Base-by-base conservation (phyloP, 2,888 invertebrate genomes). In the Mylabris sibirica region DNA sequence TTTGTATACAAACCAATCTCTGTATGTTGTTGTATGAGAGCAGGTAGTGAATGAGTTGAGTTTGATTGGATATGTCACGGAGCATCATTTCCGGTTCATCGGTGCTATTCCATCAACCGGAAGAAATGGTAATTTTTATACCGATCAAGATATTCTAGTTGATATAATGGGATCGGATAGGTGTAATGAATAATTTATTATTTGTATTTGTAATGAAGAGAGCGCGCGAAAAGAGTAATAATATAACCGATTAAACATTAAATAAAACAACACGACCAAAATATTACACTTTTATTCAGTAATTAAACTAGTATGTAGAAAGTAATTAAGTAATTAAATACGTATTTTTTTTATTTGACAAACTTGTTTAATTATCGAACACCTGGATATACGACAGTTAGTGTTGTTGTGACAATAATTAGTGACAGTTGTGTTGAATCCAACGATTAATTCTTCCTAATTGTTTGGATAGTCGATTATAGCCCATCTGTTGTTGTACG, bases 1-100 rank as follows among this genome's bases (percentile, higher is more conserved):
- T 30, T 67, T 73, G 69, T 71, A 66, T 71, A 74, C 73, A 73
- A 71, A 69, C 71, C 74, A 66, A 73, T 72, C 69, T 72, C 72
- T 66, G n/a, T 44, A 17, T 14, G n/a, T 17, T n/a, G 11, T 44
- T 6, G n/a, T n/a, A 4, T 17, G 67, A 68, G 65, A 69, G 71
- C 77, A 78, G 77, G 79, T 78, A 78, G 69, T 76, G 49, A 53
- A 22, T 9, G 49, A 22, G 49, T 53, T 44, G 75, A 69, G 76
- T 74, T 76, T 78, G 78, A 81, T 81, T 81, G 80, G 79, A 81
- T 77, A 71, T 77, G 81, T 81, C 81, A 77, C 72, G 74, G 70
- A 65, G 74, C 70, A 80, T 81, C 76, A 75, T 67, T 81, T 80
- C 77, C 80, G 78, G 77, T 75, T 78, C 77, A 79, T 77, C 73